Evolutionary conservation across 1,140 invertebrate species (phyloP).

Genomic region (Achatina immaculata): DNA sequence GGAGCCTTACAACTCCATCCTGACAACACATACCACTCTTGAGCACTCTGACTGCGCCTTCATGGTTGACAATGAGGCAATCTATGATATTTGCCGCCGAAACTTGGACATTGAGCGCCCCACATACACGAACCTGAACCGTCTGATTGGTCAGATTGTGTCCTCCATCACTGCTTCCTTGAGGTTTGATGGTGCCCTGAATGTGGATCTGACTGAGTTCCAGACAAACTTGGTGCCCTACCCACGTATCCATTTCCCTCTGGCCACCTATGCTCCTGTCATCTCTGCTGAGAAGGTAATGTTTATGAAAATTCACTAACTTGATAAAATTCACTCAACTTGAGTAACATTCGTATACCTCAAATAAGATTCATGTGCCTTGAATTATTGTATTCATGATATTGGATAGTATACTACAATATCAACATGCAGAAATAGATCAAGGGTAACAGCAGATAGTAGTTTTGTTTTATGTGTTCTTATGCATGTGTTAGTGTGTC

Average conservation of each 20-base stretch:
- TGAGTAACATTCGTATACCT: too few relatives aligned
- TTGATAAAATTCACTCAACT: too few relatives aligned
- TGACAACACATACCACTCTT: conserved; percentile 37
- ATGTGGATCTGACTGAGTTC: conserved; percentile 79
- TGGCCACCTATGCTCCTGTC: conserved; percentile 58
- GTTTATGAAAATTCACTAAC: too few relatives aligned
- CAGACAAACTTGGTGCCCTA: conserved; percentile 76
- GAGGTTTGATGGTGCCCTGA: conserved; percentile 81
- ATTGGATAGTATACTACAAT: too few relatives aligned
- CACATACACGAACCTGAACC: conserved; percentile 67
- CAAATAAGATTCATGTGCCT: too few relatives aligned
- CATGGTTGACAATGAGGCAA: conserved; percentile 67
- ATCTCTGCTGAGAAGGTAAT: conserved; percentile 64
- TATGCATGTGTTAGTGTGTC: too few relatives aligned
- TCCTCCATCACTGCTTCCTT: conserved; percentile 61
- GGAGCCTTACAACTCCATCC: conserved; percentile 56
- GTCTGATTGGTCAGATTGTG: conserved; percentile 71
- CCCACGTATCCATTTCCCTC: conserved; percentile 63
- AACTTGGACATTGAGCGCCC: conserved; percentile 77
- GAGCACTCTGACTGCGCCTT: conserved; percentile 64
- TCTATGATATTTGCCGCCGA: conserved; percentile 78
- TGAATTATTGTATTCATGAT: too few relatives aligned
- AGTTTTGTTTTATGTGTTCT: too few relatives aligned
- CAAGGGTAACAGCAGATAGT: too few relatives aligned
- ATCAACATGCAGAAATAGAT: too few relatives aligned